Conservation (phyloP, 2,113 vertebrate genomes). For the Ctenomys sociabilis region DNA sequence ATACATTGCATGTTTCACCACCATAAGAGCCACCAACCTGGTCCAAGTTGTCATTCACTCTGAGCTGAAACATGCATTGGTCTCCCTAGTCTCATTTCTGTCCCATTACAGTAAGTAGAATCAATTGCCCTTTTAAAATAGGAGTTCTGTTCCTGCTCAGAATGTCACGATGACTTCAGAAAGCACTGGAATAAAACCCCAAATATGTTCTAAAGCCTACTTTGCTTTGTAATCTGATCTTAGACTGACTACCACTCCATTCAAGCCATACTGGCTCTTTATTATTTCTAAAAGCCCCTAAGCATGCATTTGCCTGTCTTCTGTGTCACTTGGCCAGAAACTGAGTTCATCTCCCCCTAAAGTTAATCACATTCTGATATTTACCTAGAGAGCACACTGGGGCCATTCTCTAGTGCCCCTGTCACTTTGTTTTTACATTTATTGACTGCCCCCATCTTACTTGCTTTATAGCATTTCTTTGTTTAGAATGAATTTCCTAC, state of each 20-base stretch:
- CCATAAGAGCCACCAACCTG: not conserved
- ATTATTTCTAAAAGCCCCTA: not conserved
- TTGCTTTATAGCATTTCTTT: not conserved
- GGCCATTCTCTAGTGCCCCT: no score
- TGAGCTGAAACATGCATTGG: not conserved
- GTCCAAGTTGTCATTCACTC: not conserved
- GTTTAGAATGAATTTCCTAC: not conserved
- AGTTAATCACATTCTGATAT: not conserved
- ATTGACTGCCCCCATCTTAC: not conserved
- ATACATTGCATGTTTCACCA: not conserved
- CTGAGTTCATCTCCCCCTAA: not conserved
- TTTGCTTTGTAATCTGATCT: not conserved
- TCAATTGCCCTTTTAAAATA: not conserved
- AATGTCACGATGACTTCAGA: not conserved
- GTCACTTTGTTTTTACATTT: not conserved
- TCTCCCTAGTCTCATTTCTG: not conserved
- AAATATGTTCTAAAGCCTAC: not conserved
- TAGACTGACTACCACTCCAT: not conserved
- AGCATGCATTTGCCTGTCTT: not conserved
- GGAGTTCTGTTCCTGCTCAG: not conserved
- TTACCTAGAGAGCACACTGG: not conserved
- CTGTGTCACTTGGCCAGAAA: not conserved
- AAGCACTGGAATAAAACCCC: not conserved
- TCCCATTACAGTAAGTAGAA: not conserved
- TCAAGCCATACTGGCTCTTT: not conserved